Evolutionary conservation across 2,888 invertebrate genomes (phyloP).

Genomic region (Nomada fabriciana): DNA sequence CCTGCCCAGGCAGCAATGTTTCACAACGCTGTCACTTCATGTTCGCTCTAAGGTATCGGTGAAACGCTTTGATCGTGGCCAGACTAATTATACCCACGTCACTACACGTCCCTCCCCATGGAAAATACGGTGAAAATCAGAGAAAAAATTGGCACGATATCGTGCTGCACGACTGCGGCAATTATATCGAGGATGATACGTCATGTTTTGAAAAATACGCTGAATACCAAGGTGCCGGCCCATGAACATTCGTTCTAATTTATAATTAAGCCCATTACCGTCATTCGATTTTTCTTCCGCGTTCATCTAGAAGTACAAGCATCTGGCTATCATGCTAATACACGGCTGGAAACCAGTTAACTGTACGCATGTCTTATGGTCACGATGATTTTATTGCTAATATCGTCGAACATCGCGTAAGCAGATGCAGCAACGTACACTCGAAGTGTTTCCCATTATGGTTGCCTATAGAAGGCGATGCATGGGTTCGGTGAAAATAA

Average conservation of each 20-base stretch:
- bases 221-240: no score
- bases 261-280: slow-evolving; percentile 2
- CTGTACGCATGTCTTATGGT: not conserved
- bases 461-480: slow-evolving; percentile 64
- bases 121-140: not conserved
- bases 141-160: not conserved
- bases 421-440: slow-evolving; percentile 75
- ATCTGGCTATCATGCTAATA: not conserved
- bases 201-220: not conserved
- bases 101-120: not conserved
- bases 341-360: slow-evolving; percentile 13
- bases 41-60: slow-evolving; percentile 4
- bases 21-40: slow-evolving; percentile 11
- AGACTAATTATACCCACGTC: slow-evolving; percentile 42
- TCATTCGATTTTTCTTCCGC: slow-evolving; percentile 14
- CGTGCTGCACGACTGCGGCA: not conserved
- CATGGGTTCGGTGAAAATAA: no score
- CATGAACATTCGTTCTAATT: not conserved
- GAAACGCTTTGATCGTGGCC: slow-evolving; percentile 27
- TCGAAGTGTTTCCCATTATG: slow-evolving; percentile 68
- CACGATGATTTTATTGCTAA: slow-evolving; percentile 56
- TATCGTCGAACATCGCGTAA: slow-evolving; percentile 71
- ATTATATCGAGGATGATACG: not conserved
- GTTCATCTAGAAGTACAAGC: not conserved
- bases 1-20: slow-evolving; percentile 2